A percentile compares a stretch with the other conserved stretches of the same genome.
Evolutionary conservation across 2,888 invertebrate genomes (phyloP).

Genomic region (Chrysolina americana): DNA sequence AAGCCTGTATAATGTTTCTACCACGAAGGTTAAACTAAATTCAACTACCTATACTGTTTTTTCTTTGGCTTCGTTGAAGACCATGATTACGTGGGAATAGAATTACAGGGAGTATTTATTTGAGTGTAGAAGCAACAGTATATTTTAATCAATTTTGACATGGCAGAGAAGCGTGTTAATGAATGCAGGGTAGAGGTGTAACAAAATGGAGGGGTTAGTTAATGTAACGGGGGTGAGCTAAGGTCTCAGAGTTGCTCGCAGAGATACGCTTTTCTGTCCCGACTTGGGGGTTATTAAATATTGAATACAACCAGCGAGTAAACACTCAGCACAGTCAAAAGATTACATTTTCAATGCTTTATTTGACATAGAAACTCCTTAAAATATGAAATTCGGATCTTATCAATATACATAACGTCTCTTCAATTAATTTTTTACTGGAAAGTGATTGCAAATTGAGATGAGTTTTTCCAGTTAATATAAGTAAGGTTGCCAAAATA

Average conservation of each 20-base stretch:
- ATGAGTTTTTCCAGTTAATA: too few species aligned
- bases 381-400: constrained; percentile 39
- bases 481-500: too few species aligned
- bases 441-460: too few species aligned
- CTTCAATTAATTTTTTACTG: too few species aligned
- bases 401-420: background rate
- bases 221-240: constrained; percentile 46
- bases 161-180: constrained; percentile 57
- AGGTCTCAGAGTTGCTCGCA: constrained; percentile 48
- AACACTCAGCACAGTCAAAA: constrained; percentile 58
- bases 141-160: constrained; percentile 59
- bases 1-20: too few species aligned
- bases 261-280: constrained; percentile 41
- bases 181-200: constrained; percentile 51
- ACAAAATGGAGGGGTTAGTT: constrained; percentile 49
- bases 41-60: background rate
- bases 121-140: constrained; percentile 49
- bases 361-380: constrained; percentile 61
- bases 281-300: constrained; percentile 57
- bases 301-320: constrained; percentile 57
- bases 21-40: too few species aligned
- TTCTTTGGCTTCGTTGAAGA: background rate
- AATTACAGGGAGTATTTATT: constrained; percentile 9
- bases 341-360: constrained; percentile 61
- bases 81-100: background rate